Evolutionary conservation across 2,888 invertebrate species (phyloP), one percentile per base, ranked within the genome.

Genomic region (Palloptera scutellata): DNA sequence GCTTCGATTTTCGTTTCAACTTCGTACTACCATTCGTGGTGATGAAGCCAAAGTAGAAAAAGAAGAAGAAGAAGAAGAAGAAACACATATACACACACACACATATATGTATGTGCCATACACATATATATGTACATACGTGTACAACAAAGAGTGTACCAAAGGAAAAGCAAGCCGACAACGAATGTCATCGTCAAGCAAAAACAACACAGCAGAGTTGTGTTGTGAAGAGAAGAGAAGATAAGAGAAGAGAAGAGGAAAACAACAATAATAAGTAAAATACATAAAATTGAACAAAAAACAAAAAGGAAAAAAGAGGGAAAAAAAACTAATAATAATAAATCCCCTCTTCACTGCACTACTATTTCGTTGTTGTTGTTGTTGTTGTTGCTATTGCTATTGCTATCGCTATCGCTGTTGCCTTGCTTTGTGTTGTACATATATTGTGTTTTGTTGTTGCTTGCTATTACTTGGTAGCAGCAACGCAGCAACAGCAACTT

Each of bases 131-230:
- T 19, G 13, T 41, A 63, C 19, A 12, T 58, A 59, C 30, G 58
- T 61, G 41, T 43, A 53, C 53, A 66, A 67, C 45, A 72, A 69
- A 54, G 60, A 69, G 67, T 52, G 30, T 30, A 30, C 6, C 30
- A 61, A 48, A 62, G 60, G 62, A 70, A 70, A 71, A 69, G 70
- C 70, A 69, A 73, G 70, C 74, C 71, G 70, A 68, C 73, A 71
- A 68, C 70, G 73, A 73, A 74, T 73, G 72, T 69, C 70, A 72
- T 63, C 72, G 72, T 67, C 67, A 69, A 65, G 62, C 66, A 68
- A 55, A 55, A 65, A 17, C 60, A 42, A 55, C 62, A 57, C 67
- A 55, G 51, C n/a, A 61, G 51, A 62, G 52, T 61, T 58, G 60
- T 62, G 55, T 62, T 40, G 60, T 66, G 61, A 58, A 66, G 42